Percentiles rank a stretch among this genome's conserved stretches.
Evolutionary conservation across 2,113 vertebrate genomes (phyloP).

Genomic region (Hemibagrus wyckioides): DNA sequence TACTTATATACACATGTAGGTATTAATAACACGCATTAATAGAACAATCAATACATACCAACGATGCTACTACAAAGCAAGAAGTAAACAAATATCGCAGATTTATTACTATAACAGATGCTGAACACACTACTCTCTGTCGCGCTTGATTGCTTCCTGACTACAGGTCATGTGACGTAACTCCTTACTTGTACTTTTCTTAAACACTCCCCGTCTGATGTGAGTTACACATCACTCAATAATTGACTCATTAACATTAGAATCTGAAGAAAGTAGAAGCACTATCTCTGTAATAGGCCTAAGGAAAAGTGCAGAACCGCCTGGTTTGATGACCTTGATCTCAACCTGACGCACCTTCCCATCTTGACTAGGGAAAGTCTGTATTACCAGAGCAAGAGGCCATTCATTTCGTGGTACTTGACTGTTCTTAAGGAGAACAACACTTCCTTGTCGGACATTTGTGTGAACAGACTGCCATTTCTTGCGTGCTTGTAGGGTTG

Average conservation of each 20-base stretch:
- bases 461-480: slow-evolving; percentile 26
- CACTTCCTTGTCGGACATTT: slow-evolving; percentile 15
- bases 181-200: too few relatives aligned
- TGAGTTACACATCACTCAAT: slow-evolving; percentile 23
- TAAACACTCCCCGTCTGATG: slow-evolving; percentile 18
- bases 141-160: too few relatives aligned
- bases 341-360: slow-evolving; percentile 15
- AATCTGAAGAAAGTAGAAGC: slow-evolving; percentile 5
- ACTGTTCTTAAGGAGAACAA: slow-evolving; percentile 41
- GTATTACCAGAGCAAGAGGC: slow-evolving; percentile 37
- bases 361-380: slow-evolving; percentile 38
- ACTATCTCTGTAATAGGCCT: slow-evolving; percentile 11
- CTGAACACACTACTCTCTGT: too few relatives aligned
- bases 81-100: too few relatives aligned
- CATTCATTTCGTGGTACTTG: slow-evolving; percentile 36
- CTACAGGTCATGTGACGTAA: too few relatives aligned
- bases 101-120: too few relatives aligned
- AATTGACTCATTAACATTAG: not conserved
- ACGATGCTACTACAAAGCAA: too few relatives aligned
- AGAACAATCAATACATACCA: too few relatives aligned
- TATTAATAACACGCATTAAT: too few relatives aligned
- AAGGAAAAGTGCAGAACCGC: not conserved
- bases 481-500: not conserved
- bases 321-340: slow-evolving; percentile 27
- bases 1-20: too few relatives aligned